phyloP scores from a whole-genome alignment of 2,113 vertebrate genomes.

The Colius striatus region DNA sequence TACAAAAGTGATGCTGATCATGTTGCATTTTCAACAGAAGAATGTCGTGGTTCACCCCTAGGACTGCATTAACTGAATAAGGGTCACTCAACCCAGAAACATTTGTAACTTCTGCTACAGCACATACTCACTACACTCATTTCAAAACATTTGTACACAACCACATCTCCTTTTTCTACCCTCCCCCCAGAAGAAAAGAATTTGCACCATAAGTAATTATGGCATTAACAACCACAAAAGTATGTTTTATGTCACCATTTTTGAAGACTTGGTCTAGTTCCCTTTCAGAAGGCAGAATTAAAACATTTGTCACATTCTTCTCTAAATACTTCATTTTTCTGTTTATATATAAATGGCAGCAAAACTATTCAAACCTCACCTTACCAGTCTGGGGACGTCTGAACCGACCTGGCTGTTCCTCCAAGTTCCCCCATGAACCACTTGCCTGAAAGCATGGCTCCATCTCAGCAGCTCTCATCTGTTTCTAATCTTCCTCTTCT shows the following conservation, averaged over 20 bases:
- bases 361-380: neutral
- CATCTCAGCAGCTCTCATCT: neutral
- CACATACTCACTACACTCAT: neutral
- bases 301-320: neutral
- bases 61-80: neutral
- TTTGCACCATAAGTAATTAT: neutral
- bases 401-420: neutral
- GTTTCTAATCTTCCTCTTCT: neutral
- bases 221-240: neutral
- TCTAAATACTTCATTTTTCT: neutral
- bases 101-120: neutral
- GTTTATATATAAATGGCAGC: neutral
- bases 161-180: neutral
- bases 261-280: neutral
- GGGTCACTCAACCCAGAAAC: neutral
- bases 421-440: neutral
- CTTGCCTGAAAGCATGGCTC: fast-evolving
- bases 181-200: neutral
- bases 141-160: neutral
- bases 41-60: neutral
- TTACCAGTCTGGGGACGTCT: neutral
- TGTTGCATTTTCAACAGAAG: neutral
- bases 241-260: neutral
- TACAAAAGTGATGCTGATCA: neutral
- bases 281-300: neutral